Evolutionary conservation across 2,797 vertebrate genomes (phyloP), one percentile per base, ranked within the genome.

Genomic region (Fratercula arctica): DNA sequence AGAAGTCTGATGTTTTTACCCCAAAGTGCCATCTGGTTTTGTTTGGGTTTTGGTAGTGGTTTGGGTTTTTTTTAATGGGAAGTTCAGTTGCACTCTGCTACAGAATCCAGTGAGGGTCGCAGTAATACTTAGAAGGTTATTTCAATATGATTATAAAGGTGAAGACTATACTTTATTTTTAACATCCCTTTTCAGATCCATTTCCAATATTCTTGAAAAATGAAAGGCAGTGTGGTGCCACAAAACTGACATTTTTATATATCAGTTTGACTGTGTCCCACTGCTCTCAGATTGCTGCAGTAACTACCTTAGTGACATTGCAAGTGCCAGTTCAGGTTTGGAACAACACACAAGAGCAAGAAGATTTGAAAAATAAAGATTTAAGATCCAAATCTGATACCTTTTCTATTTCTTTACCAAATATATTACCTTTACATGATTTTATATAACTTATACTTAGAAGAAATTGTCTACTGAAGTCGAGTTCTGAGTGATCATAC

Each of bases 41-140:
- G 3, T 33, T 61, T 48, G 20, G 26, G 1, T n/a, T 79, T 17
- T 0, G 13, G 53, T 11, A 3, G 3, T 6, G 28, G 6, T 69
- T 48, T 84, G 5, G 28, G 6, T 69, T 48, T 84, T 66, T 54
- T 63, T 31, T 21, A 6, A 64, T 39, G 23, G 6, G 29, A 85
- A 45, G 3, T 13, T 61, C 61, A 29, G 11, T 56, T 72, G 25
- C 16, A 70, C 5, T 23, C 23, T n/a, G 41, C 23, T 93, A 28
- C 24, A 79, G 35, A 26, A 83, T 60, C 6, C 5, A 60, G 29
- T 41, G 33, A 68, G 6, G 4, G 2, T 23, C 2, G 3, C 54
- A 51, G 12, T 33, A 89, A 74, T 11, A 56, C 4, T 53, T 37
- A 18, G 8, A 53, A 10, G 4, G 11, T 64, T 89, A 64, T 74